phyloP scores from a whole-genome alignment of 2,113 vertebrate genomes.

The Mustelus asterias region DNA sequence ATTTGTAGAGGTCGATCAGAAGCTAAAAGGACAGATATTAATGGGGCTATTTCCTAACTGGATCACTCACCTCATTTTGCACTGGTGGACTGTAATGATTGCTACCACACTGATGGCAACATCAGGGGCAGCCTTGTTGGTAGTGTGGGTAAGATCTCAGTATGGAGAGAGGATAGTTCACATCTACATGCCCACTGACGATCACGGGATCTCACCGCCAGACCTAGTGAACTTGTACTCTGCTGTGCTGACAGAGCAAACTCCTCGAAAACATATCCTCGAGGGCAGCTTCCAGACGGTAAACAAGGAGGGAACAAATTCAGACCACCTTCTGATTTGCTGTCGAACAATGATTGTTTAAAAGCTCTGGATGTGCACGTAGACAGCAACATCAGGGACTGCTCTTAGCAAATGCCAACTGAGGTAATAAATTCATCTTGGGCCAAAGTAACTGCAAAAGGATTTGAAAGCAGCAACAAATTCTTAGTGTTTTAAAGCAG shows the following conservation, averaged over 20 bases:
- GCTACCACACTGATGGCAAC: background rate
- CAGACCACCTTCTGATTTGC: background rate
- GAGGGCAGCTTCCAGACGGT: constrained; percentile 4
- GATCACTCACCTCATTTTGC: background rate
- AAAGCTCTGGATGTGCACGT: background rate
- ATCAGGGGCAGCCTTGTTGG: background rate
- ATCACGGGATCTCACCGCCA: background rate
- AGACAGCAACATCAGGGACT: background rate
- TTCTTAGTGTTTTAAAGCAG: constrained; percentile 28
- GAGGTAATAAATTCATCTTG: constrained; percentile 18
- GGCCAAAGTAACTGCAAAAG: background rate
- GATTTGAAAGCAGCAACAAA: background rate
- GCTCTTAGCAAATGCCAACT: background rate
- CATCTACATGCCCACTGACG: background rate
- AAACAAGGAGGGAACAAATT: background rate
- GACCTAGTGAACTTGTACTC: background rate
- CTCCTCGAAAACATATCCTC: background rate
- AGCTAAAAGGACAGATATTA: background rate
- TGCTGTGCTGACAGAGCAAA: background rate
- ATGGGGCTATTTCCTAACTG: background rate
- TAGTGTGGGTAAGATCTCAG: background rate
- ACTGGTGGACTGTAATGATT: background rate
- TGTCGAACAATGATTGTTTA: background rate
- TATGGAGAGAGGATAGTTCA: background rate
- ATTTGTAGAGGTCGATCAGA: background rate